Evolutionary conservation across 2,888 invertebrate genomes (phyloP).

Genomic region (Aplocera efformata): DNA sequence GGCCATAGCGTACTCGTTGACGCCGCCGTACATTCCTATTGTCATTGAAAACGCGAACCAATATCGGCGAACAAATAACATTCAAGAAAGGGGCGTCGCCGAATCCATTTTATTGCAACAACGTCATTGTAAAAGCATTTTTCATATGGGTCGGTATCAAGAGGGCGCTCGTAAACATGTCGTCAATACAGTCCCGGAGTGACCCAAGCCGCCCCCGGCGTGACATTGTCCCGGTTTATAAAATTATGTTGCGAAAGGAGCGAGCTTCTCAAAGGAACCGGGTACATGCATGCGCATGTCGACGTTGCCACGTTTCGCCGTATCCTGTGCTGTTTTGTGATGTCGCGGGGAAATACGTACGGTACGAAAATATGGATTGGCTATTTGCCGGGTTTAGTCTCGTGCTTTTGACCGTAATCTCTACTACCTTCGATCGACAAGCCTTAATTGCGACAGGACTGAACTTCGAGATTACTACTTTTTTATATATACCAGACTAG

Average conservation of each 20-base stretch:
- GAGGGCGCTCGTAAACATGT: constrained; percentile 52
- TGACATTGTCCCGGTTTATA: constrained; percentile 55
- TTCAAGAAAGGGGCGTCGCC: constrained; percentile 2
- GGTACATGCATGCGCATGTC: constrained; percentile 31
- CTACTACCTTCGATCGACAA: background rate
- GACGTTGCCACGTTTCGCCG: constrained; percentile 14
- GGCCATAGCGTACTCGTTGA: constrained; percentile 34
- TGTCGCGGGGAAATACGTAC: constrained; percentile 26
- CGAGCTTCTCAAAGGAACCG: constrained; percentile 40
- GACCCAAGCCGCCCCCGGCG: constrained; percentile 47
- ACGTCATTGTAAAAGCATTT: constrained; percentile 26
- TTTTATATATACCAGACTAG: too few species aligned
- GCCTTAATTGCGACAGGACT: too few species aligned
- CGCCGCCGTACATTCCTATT: constrained; percentile 46
- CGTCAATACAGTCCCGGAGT: constrained; percentile 53
- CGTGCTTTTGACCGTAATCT: too few species aligned
- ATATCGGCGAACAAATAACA: constrained; percentile 12
- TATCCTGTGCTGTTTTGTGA: constrained; percentile 19
- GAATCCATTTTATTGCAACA: constrained; percentile 5
- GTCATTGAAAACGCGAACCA: constrained; percentile 32
- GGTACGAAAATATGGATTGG: constrained; percentile 22
- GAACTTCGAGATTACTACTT: too few species aligned
- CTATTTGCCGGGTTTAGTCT: background rate
- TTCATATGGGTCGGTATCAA: constrained; percentile 42
- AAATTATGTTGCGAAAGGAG: constrained; percentile 53